Evolutionary conservation across 2,888 invertebrate species (phyloP), one percentile per base, ranked within the genome.

Genomic region (Lycophotia porphyrea): DNA sequence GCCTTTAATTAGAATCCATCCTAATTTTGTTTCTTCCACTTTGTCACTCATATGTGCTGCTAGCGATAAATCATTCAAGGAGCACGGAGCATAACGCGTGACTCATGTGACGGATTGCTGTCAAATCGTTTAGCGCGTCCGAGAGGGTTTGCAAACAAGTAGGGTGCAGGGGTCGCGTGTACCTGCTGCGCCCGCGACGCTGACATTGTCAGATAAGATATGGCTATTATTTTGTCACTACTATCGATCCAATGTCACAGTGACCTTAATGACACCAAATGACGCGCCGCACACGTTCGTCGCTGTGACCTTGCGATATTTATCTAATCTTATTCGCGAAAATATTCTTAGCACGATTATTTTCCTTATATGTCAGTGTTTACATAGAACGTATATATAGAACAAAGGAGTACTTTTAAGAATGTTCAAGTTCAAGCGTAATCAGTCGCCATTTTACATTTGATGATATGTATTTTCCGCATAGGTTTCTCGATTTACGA

Each of bases 151-250:
- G 85, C 85, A 87, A 88, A 84, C 81, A 83, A 88, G 88, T 88
- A 84, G 92, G 92, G 93, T 93, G 91, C 91, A 93, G 92, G 93
- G 95, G 95, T 95, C 95, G 92, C 90, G 84, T 87, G 91, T 94
- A 96, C 96, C 95, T 95, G 95, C 92, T 93, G 96, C 95, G 94
- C 94, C 92, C 92, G 95, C 95, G 95, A 92, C 91, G 84, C 90
- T 95, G 95, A 96, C 96, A 94, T 95, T 96, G 95, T 90, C 91
- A 94, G 96, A 96, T 96, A 96, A 96, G 95, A 96, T 95, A 95
- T 91, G 92, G 93, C 93, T 95, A 95, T 96, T 96, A 96, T 96
- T 96, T 95, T 95, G 96, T 94, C 94, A 94, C 91, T 90, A 93
- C 92, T 95, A 94, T 95, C 95, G 91, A 91, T 89, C 94, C 96